Conservation (phyloP, 2,888 invertebrate genomes). For the Plebejus melissa region DNA sequence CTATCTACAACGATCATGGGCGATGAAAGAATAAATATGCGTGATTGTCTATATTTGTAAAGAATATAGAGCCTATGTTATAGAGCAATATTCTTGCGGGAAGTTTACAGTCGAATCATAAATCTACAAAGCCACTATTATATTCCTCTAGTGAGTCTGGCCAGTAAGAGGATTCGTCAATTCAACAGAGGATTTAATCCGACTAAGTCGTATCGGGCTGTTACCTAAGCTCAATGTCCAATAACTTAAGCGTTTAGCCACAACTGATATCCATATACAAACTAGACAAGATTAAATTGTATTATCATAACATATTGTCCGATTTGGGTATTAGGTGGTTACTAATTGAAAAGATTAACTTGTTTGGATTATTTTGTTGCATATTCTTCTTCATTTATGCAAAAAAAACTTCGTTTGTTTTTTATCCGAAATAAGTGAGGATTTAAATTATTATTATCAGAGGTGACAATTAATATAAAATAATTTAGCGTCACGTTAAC, state of each 20-base stretch:
- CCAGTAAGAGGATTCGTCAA: conserved; percentile 9
- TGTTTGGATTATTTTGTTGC: too few species aligned
- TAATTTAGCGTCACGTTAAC: too few species aligned
- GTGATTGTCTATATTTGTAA: too few species aligned
- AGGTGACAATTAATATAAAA: too few species aligned
- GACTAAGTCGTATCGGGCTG: conserved; percentile 1
- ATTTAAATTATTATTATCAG: too few species aligned
- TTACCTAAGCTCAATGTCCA: conserved; percentile 13
- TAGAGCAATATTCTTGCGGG: background rate
- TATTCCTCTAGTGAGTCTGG: conserved; percentile 1
- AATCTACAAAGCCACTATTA: background rate
- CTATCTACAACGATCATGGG: too few species aligned
- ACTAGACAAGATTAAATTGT: background rate
- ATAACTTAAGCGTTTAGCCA: background rate
- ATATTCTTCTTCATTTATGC: too few species aligned
- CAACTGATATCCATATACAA: background rate
- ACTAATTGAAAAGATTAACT: too few species aligned
- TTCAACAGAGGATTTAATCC: conserved; percentile 23
- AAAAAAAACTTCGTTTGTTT: too few species aligned
- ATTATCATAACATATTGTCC: background rate
- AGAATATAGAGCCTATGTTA: too few species aligned
- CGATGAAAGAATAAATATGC: too few species aligned
- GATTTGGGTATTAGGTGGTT: background rate
- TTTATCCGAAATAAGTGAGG: too few species aligned
- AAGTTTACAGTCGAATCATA: background rate